Conservation (phyloP, 2,113 vertebrate species). For the Pitta sordida region DNA sequence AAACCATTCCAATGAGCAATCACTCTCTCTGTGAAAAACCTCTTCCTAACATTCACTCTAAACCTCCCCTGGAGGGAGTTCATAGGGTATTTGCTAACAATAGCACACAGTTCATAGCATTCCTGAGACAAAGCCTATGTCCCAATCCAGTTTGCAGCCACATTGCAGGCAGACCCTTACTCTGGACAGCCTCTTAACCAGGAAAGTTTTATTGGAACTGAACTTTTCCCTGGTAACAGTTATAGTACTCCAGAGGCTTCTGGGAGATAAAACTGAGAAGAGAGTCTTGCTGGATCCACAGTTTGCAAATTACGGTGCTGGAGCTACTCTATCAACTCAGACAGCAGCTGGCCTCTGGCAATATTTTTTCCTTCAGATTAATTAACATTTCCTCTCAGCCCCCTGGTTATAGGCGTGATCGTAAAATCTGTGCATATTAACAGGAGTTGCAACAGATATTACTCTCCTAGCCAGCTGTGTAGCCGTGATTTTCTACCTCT, state of each 20-base stretch:
- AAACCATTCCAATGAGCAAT: too few species aligned
- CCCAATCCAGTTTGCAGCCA: neutral
- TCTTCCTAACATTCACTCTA: too few species aligned
- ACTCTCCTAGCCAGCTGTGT: neutral
- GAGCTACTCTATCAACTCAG: conserved; percentile 29
- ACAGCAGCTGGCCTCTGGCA: conserved; percentile 8
- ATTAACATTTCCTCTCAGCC: conserved; percentile 24
- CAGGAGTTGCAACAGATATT: neutral
- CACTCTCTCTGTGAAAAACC: too few species aligned
- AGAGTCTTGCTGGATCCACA: neutral
- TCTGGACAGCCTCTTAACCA: neutral
- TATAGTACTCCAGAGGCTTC: neutral
- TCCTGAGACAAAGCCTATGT: neutral
- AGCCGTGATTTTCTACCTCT: neutral
- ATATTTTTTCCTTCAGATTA: conserved; percentile 22
- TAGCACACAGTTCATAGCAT: neutral
- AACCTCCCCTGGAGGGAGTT: too few species aligned
- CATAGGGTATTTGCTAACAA: neutral
- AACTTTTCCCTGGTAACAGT: neutral
- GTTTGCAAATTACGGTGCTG: neutral
- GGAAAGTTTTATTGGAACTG: neutral
- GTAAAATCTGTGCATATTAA: neutral
- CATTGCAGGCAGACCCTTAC: neutral
- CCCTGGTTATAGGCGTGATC: neutral
- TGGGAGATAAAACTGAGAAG: neutral